Percentiles rank a stretch among this genome's conserved stretches.
Evolutionary conservation across 1,140 invertebrate genomes (phyloP).

Genomic region (Drosophila pallidifrons): DNA sequence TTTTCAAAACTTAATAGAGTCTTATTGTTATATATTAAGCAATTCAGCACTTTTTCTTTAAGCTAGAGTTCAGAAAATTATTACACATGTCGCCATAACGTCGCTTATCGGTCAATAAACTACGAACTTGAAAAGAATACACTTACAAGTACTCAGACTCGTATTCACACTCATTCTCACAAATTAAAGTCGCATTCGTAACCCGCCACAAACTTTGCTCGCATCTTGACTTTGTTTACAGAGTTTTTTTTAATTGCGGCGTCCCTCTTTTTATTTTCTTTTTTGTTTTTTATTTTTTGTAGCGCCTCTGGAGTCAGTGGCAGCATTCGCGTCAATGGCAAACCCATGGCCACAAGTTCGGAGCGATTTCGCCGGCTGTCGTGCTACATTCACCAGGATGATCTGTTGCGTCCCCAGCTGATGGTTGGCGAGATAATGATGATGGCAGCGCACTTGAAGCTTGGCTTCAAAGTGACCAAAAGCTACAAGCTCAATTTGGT

Average conservation of each 20-base stretch:
- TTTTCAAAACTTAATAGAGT: no score
- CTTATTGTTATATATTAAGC: no score
- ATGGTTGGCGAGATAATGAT: conserved; percentile 94
- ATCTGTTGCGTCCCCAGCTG: conserved; percentile 91
- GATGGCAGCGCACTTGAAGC: conserved; percentile 93
- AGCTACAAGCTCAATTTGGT: conserved; percentile 74
- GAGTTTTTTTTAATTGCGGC: conserved; percentile 16
- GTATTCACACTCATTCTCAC: conserved; percentile 4
- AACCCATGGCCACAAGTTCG: conserved; percentile 89
- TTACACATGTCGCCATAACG: conserved; percentile 19
- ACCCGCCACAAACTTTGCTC: conserved; percentile 5
- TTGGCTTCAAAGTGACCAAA: conserved; percentile 88
- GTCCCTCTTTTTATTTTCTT: conserved; percentile 9
- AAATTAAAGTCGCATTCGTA: neutral
- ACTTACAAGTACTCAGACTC: conserved; percentile 11
- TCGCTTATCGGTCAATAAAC: conserved; percentile 74
- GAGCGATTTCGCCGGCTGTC: conserved; percentile 91
- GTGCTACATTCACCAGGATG: conserved; percentile 96
- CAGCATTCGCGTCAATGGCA: conserved; percentile 91
- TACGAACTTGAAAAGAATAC: conserved; percentile 70
- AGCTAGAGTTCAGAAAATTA: neutral
- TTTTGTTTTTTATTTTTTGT: conserved; percentile 30
- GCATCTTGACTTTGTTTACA: conserved; percentile 16
- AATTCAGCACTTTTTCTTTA: neutral
- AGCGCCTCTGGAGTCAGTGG: conserved; percentile 88